Percentiles rank a stretch among this genome's conserved stretches.
Conservation (phyloP, 2,888 invertebrate species). For the Idaea aversata region DNA sequence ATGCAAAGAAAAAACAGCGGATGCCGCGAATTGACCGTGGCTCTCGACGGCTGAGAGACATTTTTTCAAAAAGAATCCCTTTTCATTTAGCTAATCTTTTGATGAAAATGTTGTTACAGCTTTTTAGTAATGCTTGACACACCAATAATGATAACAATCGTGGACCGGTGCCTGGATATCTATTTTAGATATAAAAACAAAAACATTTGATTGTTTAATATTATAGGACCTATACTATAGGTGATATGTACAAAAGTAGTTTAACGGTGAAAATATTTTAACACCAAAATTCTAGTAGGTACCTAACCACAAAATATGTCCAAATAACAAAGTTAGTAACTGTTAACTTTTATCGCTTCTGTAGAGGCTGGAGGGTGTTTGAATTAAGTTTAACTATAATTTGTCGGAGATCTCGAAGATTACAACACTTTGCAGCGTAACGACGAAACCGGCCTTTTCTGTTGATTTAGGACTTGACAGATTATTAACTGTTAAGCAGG, state of each 20-base stretch:
- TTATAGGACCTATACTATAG: background rate
- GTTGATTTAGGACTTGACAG: conserved; percentile 72
- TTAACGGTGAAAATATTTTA: background rate
- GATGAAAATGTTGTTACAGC: conserved; percentile 37
- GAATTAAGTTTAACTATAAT: conserved; percentile 69
- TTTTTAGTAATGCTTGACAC: background rate
- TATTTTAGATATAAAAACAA: background rate
- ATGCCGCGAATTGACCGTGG: conserved; percentile 33
- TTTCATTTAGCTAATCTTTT: conserved; percentile 65
- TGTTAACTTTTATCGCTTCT: background rate
- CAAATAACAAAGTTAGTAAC: background rate
- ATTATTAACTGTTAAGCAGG: conserved; percentile 49
- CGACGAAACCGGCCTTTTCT: conserved; percentile 52
- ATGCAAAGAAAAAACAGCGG: conserved; percentile 65
- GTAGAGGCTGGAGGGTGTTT: conserved; percentile 52
- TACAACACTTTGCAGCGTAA: conserved; percentile 59
- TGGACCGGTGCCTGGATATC: background rate
- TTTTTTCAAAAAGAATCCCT: conserved; percentile 50
- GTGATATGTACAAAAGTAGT: background rate
- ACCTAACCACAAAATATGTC: background rate
- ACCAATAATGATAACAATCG: background rate
- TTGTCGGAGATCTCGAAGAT: conserved; percentile 71
- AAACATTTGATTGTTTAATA: too few species aligned
- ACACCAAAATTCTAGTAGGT: background rate
- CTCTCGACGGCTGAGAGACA: conserved; percentile 43